These are phyloP conservation scores for Eudasyphora cyanicolor DNA, from an alignment of 2,888 invertebrate genomes.

Conservation along the genomic window DNA sequence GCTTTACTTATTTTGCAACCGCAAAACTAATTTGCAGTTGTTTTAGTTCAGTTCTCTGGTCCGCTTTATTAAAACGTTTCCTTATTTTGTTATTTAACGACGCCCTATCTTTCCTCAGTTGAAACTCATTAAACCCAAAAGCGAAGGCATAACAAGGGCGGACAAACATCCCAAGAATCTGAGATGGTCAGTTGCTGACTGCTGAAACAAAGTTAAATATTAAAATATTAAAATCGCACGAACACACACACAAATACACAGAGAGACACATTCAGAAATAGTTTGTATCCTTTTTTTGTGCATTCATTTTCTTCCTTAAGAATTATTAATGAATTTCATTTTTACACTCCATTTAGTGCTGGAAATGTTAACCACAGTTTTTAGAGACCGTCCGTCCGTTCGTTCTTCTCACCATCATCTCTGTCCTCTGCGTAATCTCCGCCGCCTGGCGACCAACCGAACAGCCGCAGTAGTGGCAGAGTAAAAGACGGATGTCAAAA, in stretches of 20 bases:
- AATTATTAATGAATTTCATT: conserved; percentile 34
- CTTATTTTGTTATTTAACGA: neutral
- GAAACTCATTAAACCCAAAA: neutral
- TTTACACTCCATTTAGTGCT: conserved; percentile 44
- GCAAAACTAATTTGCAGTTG: neutral
- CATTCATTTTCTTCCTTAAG: conserved; percentile 1
- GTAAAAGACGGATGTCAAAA: conserved; percentile 40
- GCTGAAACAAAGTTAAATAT: neutral
- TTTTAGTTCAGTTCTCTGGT: neutral
- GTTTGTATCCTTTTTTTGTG: neutral
- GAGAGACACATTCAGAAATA: neutral
- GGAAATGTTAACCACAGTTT: conserved; percentile 56
- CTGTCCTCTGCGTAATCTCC: no score
- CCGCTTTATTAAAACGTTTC: neutral
- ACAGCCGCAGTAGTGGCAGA: neutral
- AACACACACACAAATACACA: neutral
- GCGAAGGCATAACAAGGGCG: neutral
- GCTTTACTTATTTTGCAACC: no score
- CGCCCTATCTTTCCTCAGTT: neutral
- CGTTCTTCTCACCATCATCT: neutral
- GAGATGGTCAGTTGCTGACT: neutral
- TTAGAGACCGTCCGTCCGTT: conserved; percentile 34
- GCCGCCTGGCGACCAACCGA: no score
- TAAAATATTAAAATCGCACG: neutral
- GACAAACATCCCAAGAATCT: neutral